Conservation (phyloP, 2,888 invertebrate species). For the Agrilus mali region DNA sequence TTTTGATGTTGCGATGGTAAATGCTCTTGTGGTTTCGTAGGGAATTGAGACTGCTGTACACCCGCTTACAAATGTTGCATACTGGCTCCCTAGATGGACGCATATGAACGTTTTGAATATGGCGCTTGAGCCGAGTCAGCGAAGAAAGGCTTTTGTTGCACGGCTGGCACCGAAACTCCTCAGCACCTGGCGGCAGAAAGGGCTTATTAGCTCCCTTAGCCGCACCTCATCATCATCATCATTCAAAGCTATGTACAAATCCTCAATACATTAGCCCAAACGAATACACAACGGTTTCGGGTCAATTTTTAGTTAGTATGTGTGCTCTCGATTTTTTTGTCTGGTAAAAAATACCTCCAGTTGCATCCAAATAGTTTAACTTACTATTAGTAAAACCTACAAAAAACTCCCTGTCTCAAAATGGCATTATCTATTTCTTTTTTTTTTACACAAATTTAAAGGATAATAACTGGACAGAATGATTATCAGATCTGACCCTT, state of each 20-base stretch:
- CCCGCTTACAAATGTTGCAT: constrained; percentile 85
- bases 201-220: constrained; percentile 22
- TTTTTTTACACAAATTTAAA: too few species aligned
- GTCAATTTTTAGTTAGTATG: too few species aligned
- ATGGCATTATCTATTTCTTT: too few species aligned
- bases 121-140: constrained; percentile 76
- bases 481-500: too few species aligned
- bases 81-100: constrained; percentile 80
- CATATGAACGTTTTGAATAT: constrained; percentile 87
- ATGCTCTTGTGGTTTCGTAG: constrained; percentile 87
- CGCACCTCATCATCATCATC: constrained; percentile 4
- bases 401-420: too few species aligned
- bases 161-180: constrained; percentile 83
- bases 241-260: constrained; percentile 19
- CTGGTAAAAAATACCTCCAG: too few species aligned
- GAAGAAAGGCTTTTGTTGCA: constrained; percentile 85
- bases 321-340: too few species aligned
- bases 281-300: not conserved
- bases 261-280: not conserved
- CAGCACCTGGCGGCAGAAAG: constrained; percentile 56
- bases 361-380: too few species aligned
- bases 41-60: constrained; percentile 83
- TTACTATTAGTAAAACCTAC: too few species aligned
- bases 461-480: too few species aligned
- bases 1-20: constrained; percentile 74